Base-by-base conservation (phyloP, 2,888 invertebrate genomes). In the Rhodophaea formosa region DNA sequence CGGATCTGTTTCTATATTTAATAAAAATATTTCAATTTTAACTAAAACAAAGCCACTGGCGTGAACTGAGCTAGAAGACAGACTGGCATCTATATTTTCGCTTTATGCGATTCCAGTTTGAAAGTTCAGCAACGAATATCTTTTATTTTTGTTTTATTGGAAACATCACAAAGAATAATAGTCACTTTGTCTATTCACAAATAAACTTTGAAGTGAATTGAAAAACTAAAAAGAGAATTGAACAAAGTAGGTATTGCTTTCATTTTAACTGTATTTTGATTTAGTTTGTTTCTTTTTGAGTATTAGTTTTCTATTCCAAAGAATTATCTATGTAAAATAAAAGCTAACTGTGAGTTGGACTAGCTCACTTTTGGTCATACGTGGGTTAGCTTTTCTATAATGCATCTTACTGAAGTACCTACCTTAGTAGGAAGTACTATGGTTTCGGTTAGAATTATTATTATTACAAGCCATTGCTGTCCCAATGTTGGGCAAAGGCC, bases 141-240 rank as follows among this genome's bases (percentile, higher is more conserved):
- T 49, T 49, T 49, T 49, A 32, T 49, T 49, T 49, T 49, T 32
- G 32, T 49, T 49, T 47, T 49, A 49, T 49, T 30, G 8, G 8
- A 32, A 49, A 49, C 49, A 32, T 32, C 30, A 32, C 7, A n/a
- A 30, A 49, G 49, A 49, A 49, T 32, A 32, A 14, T 30, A 47
- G 39, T 15, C 14, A 49, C 10, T 14, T 8, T 30, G 12, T 49
- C 32, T 14, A 32, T 49, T 7, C 46, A 23, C 10, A 12, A 39
- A 39, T 3, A 39, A 39, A 39, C 39, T 39, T 39, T 39, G 39
- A 39, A 39, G 39, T n/a, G 39, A 39, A 39, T 39, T 39, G 12
- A 39, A 39, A 35, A 10, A 35, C 35, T 35, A 10, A 35, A n/a
- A 39, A 39, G 39, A 12, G 3, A 39, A 39, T 12, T 39, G 3